Evolutionary conservation across 2,888 invertebrate species (phyloP).

Genomic region (Horisme vitalbata): DNA sequence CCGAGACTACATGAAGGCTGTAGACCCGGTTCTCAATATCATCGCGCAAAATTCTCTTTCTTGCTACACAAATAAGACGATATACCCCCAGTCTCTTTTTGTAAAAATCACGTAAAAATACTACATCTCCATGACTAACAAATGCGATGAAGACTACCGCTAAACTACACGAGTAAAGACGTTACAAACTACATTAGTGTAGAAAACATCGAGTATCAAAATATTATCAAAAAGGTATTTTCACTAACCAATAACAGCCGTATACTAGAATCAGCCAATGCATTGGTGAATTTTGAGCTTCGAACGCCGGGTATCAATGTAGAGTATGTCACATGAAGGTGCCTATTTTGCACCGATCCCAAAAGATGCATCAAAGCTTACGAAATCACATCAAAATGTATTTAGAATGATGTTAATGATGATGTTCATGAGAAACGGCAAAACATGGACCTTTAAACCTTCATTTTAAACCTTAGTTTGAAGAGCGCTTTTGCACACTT

Average conservation of each 20-base stretch:
- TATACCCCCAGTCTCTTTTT: background rate
- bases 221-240: slow-evolving; percentile 78
- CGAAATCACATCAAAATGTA: too few relatives aligned
- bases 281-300: slow-evolving; percentile 71
- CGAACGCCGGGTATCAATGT: slow-evolving; percentile 60
- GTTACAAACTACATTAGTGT: slow-evolving; percentile 74
- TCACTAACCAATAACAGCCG: slow-evolving; percentile 83
- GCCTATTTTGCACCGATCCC: slow-evolving; percentile 6
- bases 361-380: too few relatives aligned
- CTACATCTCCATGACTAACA: slow-evolving; percentile 51
- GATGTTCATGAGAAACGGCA: too few relatives aligned
- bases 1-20: too few relatives aligned
- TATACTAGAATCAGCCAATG: slow-evolving; percentile 81
- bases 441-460: slow-evolving; percentile 45
- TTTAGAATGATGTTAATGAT: too few relatives aligned
- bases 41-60: too few relatives aligned
- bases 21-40: too few relatives aligned
- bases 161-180: slow-evolving; percentile 63
- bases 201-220: slow-evolving; percentile 82
- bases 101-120: slow-evolving; percentile 24
- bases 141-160: slow-evolving; percentile 63
- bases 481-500: slow-evolving; percentile 55
- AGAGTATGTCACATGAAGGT: slow-evolving; percentile 48
- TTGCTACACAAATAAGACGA: background rate
- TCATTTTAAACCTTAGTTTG: slow-evolving; percentile 59